Evolutionary conservation across 2,888 invertebrate genomes (phyloP), one percentile per base, ranked within the genome.

Genomic region (Podabrus alpinus): DNA sequence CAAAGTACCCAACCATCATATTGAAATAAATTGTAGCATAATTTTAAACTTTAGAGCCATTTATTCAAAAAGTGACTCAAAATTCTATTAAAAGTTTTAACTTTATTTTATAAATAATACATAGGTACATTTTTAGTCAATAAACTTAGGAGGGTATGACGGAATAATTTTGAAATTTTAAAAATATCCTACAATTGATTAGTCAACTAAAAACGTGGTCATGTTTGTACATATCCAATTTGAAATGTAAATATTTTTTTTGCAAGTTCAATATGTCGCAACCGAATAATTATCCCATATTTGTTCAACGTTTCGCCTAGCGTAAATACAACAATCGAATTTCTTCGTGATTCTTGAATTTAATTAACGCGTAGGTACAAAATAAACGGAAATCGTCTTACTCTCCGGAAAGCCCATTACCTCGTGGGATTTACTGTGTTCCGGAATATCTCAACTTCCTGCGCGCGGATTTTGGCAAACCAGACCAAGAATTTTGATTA

Each of bases 321-420:
- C n/a, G 11, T 64, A 64, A 64, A 64, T 19, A 1, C n/a, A 64
- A 64, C 62, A 80, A 80, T 80, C 78, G 80, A 80, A 78, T 79
- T 79, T 79, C 79, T 80, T 80, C 78, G 79, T 72, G 75, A 77
- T 77, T 70, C 75, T 76, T 71, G 76, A 78, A 80, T 79, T 80
- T 79, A 80, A 80, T 80, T 80, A 80, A 77, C 75, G 76, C 71
- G 66, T 68, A 45, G n/a, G 45, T 45, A 69, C 59, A 61, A 68
- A 71, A 60, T 17, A 69, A 67, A 71, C 74, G 77, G 77, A 74
- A 77, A 74, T 70, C 71, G 71, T 72, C 74, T 73, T 74, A 73
- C 62, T 74, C 69, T 70, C 77, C 77, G 77, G 77, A 77, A 77
- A 73, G 77, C 74, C 70, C 69, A 74, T 66, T 45, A 68, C 73